Base-by-base conservation (phyloP, 2,113 vertebrate species). In the Leptobrachium leishanense region DNA sequence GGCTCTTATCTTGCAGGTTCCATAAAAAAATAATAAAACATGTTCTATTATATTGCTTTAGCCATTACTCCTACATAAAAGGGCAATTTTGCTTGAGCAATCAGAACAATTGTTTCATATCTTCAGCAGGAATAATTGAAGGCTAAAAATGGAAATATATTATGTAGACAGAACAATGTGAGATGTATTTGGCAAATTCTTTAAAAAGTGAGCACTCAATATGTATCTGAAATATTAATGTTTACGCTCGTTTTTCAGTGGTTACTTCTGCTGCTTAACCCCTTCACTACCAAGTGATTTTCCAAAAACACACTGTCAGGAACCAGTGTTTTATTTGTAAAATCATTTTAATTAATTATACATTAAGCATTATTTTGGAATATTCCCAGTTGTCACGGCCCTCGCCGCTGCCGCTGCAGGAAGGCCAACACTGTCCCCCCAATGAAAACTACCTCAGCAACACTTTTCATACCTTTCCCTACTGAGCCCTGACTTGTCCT, bases 51-150 rank as follows among this genome's bases (percentile, higher is more conserved):
- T 43, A 68, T 43, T 68, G 67, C 2, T 13, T 68, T 68, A 43
- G 67, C 39, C 67, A 68, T 68, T 68, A 68, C 41, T 68, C 11
- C 65, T 11, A 43, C 41, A 67, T 67, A 67, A 64, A 64, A 67
- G 39, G 41, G 40, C 41, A 41, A 67, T 67, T 68, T 12, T 68
- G 13, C 41, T 44, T 68, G 41, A 68, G 67, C 67, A 68, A 67
- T 67, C 65, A 67, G n/a, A 43, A 67, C 39, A 67, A 13, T 67
- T 67, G 9, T 64, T n/a, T 68, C 67, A 68, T 68, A 43, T 68
- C 41, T 43, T 13, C 41, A 5, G 67, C 11, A 43, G 13, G 43
- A 67, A 43, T 67, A 67, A 67, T 67, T 67, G 65, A 67, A 67
- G 13, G 12, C 40, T 43, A 67, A 67, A 67, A 41, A 42, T 43